Evolutionary conservation across 2,113 vertebrate genomes (phyloP).

Genomic region (Arizona elegans): DNA sequence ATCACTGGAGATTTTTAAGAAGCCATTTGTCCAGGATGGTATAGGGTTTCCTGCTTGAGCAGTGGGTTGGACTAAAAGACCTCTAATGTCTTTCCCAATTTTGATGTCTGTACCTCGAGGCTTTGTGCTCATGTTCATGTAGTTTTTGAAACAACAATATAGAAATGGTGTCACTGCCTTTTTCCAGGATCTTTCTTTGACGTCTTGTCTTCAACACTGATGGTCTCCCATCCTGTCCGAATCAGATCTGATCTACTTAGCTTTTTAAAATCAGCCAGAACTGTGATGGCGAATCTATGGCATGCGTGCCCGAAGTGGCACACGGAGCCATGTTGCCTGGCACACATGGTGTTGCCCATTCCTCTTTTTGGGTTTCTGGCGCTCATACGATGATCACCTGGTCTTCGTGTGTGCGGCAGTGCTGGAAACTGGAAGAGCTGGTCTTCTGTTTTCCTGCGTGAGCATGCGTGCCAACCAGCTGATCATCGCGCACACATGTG

Average conservation of each 20-base stretch:
- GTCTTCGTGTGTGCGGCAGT: too few relatives aligned
- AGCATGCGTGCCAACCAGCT: too few relatives aligned
- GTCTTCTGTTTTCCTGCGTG: too few relatives aligned
- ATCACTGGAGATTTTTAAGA: background rate
- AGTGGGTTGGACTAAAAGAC: background rate
- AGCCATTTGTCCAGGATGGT: too few relatives aligned
- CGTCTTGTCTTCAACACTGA: background rate
- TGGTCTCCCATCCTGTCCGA: background rate
- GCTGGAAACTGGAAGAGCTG: too few relatives aligned
- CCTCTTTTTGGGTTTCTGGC: too few relatives aligned
- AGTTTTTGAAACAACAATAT: background rate
- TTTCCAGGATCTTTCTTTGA: background rate
- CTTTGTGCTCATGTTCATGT: background rate
- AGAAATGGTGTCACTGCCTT: background rate
- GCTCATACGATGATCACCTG: too few relatives aligned
- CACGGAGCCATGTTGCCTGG: too few relatives aligned
- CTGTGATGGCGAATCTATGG: too few relatives aligned
- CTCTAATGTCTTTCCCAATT: background rate
- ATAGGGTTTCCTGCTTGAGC: background rate
- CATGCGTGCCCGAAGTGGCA: too few relatives aligned
- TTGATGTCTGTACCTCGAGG: background rate
- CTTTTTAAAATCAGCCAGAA: background rate
- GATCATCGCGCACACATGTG: too few relatives aligned
- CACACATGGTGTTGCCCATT: too few relatives aligned
- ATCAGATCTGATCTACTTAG: background rate